These are phyloP conservation scores for Apis laboriosa DNA, from an alignment of 1,140 invertebrate species.

Conservation along the genomic window DNA sequence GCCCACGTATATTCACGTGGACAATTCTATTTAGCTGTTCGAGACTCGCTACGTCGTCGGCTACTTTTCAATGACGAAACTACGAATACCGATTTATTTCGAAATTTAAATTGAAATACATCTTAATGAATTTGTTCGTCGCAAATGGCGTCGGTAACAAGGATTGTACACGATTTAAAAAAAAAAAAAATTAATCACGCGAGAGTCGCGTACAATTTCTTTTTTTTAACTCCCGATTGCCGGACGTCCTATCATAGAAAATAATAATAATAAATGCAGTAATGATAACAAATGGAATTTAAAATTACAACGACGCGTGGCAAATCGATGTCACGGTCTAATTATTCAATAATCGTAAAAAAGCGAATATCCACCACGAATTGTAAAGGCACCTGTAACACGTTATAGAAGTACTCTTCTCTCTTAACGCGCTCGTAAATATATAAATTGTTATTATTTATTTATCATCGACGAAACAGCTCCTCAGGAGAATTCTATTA, in stretches of 20 bases:
- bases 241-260: too few relatives aligned
- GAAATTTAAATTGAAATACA: slow-evolving; percentile 12
- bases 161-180: not conserved
- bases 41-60: slow-evolving; percentile 11
- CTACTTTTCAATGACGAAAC: slow-evolving; percentile 24
- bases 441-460: slow-evolving; percentile 9
- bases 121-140: not conserved
- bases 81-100: slow-evolving; percentile 19
- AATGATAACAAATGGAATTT: not conserved
- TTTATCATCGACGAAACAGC: not conserved
- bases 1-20: not conserved
- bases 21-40: slow-evolving; percentile 28
- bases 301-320: not conserved
- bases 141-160: slow-evolving; percentile 24
- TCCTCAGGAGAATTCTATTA: not conserved
- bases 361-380: not conserved
- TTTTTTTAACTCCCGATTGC: too few relatives aligned
- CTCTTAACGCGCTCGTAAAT: not conserved
- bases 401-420: slow-evolving; percentile 36
- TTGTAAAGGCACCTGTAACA: slow-evolving; percentile 50
- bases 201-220: not conserved
- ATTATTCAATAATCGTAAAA: not conserved
- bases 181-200: not conserved
- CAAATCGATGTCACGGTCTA: not conserved
- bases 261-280: not conserved